Evolutionary conservation across 1,140 invertebrate genomes (phyloP), one percentile per base, ranked within the genome.

Genomic region (Zaprionus lachaisei): DNA sequence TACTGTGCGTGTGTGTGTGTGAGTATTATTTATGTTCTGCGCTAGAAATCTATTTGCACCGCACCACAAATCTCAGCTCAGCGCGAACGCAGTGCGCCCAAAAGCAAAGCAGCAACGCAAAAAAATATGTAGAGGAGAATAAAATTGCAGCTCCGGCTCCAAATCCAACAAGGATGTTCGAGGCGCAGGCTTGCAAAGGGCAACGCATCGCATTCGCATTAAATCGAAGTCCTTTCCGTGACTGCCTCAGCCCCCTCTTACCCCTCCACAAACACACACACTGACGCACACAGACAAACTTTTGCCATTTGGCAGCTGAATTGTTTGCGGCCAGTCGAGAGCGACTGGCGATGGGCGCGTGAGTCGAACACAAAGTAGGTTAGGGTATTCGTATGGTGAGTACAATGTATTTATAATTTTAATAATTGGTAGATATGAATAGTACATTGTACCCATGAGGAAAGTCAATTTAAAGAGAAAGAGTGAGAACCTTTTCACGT

Each of bases 1-100:
- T 28, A 51, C 51, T 63, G 62, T 49, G 7, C 67, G 62, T 57
- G 47, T 78, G 69, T 87, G 84, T 87, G 84, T 83, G 74, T 84
- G 79, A 70, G 85, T 90, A 90, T 90, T 90, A 90, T 90, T 90
- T 90, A 90, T 90, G 85, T 90, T 77, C 85, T 90, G 69, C 81
- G 85, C 85, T 90, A 90, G 86, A 91, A 91, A 91, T 91, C 87
- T 91, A 91, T 91, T 91, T 91, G 87, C 85, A 87, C 87, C 87
- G 79, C 87, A 91, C 87, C 87, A 91, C 87, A 91, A 91, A 91
- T 91, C 87, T 91, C 87, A 87, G 83, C 87, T 91, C 75, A 83
- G 83, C 81, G 83, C 81, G 83, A 78, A 71, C 66, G 74, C 79
- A 81, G 68, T 80, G 70, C 58, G 62, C 37, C 31, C 75, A 54